Percentiles rank a stretch among this genome's conserved stretches.
These are phyloP conservation scores for Drosophila seclusa DNA, from an alignment of 2,888 invertebrate species.

Conservation along the genomic window DNA sequence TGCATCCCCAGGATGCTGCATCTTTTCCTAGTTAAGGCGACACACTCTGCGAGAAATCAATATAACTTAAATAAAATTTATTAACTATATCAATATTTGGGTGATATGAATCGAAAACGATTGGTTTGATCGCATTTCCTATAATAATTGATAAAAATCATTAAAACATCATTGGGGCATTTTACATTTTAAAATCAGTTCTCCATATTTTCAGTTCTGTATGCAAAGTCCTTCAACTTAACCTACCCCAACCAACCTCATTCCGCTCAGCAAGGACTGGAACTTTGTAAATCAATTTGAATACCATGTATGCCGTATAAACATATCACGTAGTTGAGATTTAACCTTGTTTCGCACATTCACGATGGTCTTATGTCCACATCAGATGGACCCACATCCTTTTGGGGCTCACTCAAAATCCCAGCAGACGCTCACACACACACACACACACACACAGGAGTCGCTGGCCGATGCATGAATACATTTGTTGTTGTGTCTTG, in stretches of 20 bases:
- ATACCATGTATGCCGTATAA: constrained; percentile 11
- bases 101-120: background rate
- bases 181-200: background rate
- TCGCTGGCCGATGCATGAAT: constrained; percentile 63
- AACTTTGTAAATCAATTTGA: constrained; percentile 31
- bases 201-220: background rate
- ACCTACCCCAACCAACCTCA: background rate
- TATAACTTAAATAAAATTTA: background rate
- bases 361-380: background rate
- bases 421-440: constrained; percentile 48
- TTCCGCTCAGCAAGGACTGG: background rate
- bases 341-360: constrained; percentile 65
- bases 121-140: background rate
- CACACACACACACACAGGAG: constrained; percentile 16
- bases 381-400: constrained; percentile 18
- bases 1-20: too few species aligned
- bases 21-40: too few species aligned
- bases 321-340: constrained; percentile 67
- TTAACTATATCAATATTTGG: background rate
- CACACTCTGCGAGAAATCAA: background rate
- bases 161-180: background rate
- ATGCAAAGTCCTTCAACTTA: background rate
- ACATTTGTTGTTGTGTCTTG: constrained; percentile 66
- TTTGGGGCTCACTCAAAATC: constrained; percentile 26
- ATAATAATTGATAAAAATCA: background rate